These are phyloP conservation scores for Syngnathus rostellatus DNA, from an alignment of 2,797 vertebrate genomes.

Conservation along the genomic window DNA sequence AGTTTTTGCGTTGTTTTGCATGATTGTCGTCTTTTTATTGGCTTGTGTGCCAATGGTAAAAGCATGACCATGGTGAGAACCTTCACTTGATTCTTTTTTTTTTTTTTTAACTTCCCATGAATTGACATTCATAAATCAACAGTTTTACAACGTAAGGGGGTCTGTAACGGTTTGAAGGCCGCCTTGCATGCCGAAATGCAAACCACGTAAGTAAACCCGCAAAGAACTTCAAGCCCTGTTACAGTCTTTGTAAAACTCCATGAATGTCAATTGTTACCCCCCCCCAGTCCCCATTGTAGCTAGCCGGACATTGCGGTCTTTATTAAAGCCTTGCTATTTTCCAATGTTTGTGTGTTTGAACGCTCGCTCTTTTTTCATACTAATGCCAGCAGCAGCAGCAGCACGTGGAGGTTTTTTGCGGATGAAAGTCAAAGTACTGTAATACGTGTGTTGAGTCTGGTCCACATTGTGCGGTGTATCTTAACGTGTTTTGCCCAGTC, in stretches of 20 bases:
- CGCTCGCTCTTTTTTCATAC: constrained; percentile 62
- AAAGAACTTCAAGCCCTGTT: constrained; percentile 62
- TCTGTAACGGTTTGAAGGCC: constrained; percentile 63
- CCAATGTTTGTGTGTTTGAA: constrained; percentile 62
- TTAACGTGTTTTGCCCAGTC: constrained; percentile 57
- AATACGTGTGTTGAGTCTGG: constrained; percentile 57
- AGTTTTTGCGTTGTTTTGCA: constrained; percentile 62
- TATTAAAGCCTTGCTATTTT: constrained; percentile 71
- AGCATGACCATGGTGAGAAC: constrained; percentile 72
- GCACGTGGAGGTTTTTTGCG: constrained; percentile 45
- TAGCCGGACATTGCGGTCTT: constrained; percentile 69
- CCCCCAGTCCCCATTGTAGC: constrained; percentile 28
- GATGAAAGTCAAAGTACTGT: constrained; percentile 63
- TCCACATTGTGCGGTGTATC: constrained; percentile 58
- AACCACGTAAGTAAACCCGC: constrained; percentile 51
- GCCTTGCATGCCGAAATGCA: constrained; percentile 63
- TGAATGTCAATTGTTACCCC: constrained; percentile 60
- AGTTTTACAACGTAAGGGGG: constrained; percentile 58
- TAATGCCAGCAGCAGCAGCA: constrained; percentile 60
- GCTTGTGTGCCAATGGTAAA: constrained; percentile 68
- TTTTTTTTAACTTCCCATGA: constrained; percentile 60
- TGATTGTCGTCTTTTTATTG: constrained; percentile 74
- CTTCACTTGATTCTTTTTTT: constrained; percentile 63
- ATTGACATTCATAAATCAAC: constrained; percentile 66
- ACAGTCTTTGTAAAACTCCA: constrained; percentile 61